Conservation (phyloP, 2,113 vertebrate genomes). For the Chunga burmeisteri region DNA sequence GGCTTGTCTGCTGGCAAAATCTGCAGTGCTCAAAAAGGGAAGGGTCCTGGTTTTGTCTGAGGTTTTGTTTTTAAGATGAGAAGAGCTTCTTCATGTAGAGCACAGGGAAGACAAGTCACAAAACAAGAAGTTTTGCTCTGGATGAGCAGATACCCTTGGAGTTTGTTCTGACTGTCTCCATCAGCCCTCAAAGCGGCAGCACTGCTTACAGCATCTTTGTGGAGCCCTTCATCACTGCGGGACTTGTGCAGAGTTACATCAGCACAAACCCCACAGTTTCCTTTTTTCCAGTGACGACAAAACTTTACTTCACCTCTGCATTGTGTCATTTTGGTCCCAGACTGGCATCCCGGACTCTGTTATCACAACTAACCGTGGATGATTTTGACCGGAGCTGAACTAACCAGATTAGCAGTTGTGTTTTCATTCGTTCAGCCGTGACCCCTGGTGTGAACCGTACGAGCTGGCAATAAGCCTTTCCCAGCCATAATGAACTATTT, state of each 20-base stretch:
- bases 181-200: background rate
- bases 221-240: background rate
- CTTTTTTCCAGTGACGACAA: background rate
- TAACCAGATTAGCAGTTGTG: background rate
- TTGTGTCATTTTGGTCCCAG: background rate
- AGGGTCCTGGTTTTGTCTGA: background rate
- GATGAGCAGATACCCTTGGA: background rate
- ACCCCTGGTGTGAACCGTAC: background rate
- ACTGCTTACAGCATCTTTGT: background rate
- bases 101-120: background rate
- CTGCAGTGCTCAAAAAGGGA: background rate
- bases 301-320: background rate
- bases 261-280: background rate
- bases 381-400: background rate
- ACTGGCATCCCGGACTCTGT: background rate
- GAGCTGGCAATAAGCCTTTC: background rate
- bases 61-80: background rate
- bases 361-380: background rate
- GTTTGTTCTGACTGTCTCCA: background rate
- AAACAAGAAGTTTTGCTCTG: fast-evolving
- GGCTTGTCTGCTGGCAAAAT: background rate
- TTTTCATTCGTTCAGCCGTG: background rate
- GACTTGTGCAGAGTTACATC: background rate
- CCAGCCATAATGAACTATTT: background rate
- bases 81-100: background rate